These are phyloP conservation scores for Notolabrus celidotus DNA, from an alignment of 2,797 vertebrate species.

Conservation along the genomic window DNA sequence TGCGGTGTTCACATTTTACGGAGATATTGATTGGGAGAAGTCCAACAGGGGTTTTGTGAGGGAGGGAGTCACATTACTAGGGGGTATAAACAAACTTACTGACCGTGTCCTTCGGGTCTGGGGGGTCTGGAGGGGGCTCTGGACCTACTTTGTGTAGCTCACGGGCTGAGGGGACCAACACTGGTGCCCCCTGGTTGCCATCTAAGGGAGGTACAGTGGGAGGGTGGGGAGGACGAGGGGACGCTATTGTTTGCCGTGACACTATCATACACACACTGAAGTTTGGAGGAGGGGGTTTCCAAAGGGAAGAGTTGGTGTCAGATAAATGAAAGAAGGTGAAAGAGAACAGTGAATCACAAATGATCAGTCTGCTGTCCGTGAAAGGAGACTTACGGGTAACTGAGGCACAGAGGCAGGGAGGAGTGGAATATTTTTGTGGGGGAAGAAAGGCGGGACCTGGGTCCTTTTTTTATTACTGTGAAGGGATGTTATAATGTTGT, in stretches of 20 bases:
- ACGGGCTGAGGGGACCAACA: conserved; percentile 51
- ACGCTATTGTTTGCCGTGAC: conserved; percentile 48
- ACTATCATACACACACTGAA: conserved; percentile 63
- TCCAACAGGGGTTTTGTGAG: conserved; percentile 44
- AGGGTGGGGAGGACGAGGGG: conserved; percentile 57
- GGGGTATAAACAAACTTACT: conserved; percentile 63
- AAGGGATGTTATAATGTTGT: neutral
- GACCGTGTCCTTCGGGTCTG: conserved; percentile 76
- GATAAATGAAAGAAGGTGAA: conserved; percentile 53
- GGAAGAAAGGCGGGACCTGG: conserved; percentile 18
- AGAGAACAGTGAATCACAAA: conserved; percentile 69
- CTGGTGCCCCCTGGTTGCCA: conserved; percentile 63
- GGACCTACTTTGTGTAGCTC: conserved; percentile 67
- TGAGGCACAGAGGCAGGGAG: conserved; percentile 19
- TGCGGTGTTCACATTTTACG: conserved; percentile 19
- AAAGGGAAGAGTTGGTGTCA: conserved; percentile 32
- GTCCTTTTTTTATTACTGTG: neutral
- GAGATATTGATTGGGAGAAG: conserved; percentile 17
- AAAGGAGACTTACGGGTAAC: conserved; percentile 31
- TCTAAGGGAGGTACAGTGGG: conserved; percentile 68
- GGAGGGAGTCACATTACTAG: conserved; percentile 42
- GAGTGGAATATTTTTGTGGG: conserved; percentile 27
- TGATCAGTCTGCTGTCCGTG: conserved; percentile 52
- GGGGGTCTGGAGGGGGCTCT: conserved; percentile 65
- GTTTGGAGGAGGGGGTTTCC: conserved; percentile 32